These are phyloP conservation scores for Plebejus argus DNA, from an alignment of 2,888 invertebrate genomes.

Conservation along the genomic window DNA sequence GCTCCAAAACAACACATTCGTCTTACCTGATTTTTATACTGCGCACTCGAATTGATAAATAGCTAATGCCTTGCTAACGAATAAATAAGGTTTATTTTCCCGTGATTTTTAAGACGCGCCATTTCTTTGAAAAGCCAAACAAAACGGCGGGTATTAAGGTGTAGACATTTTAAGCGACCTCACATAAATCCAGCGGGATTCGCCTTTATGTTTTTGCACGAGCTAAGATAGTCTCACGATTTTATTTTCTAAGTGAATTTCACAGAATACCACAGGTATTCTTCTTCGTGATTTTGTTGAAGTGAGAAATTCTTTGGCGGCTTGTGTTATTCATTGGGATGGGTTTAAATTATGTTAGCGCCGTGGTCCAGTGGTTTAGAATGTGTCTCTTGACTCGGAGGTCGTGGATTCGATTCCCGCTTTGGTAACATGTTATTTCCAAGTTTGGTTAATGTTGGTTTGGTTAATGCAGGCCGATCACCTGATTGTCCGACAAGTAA, in stretches of 20 bases:
- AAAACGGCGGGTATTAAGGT: constrained; percentile 41
- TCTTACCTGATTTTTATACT: constrained; percentile 20
- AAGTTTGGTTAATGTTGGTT: too few relatives aligned
- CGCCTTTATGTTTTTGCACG: constrained; percentile 6
- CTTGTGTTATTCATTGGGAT: too few relatives aligned
- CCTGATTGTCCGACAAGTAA: too few relatives aligned
- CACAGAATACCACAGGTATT: not conserved
- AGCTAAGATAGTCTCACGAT: constrained; percentile 34
- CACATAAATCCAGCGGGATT: constrained; percentile 40
- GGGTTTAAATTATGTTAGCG: too few relatives aligned
- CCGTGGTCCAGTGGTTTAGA: too few relatives aligned
- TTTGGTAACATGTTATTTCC: too few relatives aligned
- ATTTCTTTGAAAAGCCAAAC: constrained; percentile 38
- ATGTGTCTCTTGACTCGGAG: too few relatives aligned
- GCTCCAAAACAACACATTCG: constrained; percentile 1
- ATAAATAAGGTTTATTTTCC: constrained; percentile 32
- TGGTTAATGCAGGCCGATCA: too few relatives aligned
- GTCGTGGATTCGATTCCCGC: too few relatives aligned
- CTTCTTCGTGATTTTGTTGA: too few relatives aligned
- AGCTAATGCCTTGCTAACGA: not conserved
- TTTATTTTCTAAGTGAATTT: constrained; percentile 32
- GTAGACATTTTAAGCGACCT: constrained; percentile 40
- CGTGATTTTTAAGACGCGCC: constrained; percentile 29
- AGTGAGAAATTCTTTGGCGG: too few relatives aligned
- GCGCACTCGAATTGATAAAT: constrained; percentile 21